Evolutionary conservation across 2,888 invertebrate genomes (phyloP), one percentile per base, ranked within the genome.

Genomic region (Byasa hedistus): DNA sequence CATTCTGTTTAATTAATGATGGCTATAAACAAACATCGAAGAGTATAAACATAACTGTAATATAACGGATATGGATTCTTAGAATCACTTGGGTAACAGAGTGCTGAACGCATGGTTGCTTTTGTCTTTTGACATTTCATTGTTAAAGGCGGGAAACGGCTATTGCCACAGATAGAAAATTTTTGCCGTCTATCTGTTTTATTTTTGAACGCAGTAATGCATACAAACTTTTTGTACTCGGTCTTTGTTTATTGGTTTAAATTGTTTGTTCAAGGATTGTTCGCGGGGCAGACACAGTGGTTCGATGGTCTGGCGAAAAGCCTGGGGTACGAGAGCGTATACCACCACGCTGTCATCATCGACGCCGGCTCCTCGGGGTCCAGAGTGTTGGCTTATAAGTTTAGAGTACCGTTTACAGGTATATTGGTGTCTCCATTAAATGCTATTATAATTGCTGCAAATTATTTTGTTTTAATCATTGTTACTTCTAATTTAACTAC

Each of bases 281-380:
- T 94, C 79, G 91, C 93, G 64, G 93, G 93, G 69, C 91, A 93
- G 78, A 91, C 93, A 72, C 88, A 89, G 77, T 93, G 95, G 79
- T 86, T 96, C 70, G 96, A 96, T 76, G 93, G 93, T n/a, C 81
- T 96, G 68, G 96, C 95, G 27, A 94, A 94, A 78, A 93, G 93
- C 61, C 90, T 97, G 66, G 96, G 96, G 57, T 94, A 96, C 77
- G 81, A 90, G 79, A 89, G 87, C 73, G 87, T 79, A n/a, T 80
- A 82, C 72, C 90, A 91, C 66, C 95, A 98, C 89, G 97, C 97
- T 0, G 96, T 98, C 27, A 95, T 98, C 74, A 96, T 98, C 73
- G 98, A 98, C 87, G 98, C 98, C 5, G 98, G 98, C 2, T 98
- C 98, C 66, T 98, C 98, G 0, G 98, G 98, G 1, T 96, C 97